These are phyloP conservation scores for Heterohyrax brucei DNA, from an alignment of 2,797 vertebrate species.

Conservation along the genomic window DNA sequence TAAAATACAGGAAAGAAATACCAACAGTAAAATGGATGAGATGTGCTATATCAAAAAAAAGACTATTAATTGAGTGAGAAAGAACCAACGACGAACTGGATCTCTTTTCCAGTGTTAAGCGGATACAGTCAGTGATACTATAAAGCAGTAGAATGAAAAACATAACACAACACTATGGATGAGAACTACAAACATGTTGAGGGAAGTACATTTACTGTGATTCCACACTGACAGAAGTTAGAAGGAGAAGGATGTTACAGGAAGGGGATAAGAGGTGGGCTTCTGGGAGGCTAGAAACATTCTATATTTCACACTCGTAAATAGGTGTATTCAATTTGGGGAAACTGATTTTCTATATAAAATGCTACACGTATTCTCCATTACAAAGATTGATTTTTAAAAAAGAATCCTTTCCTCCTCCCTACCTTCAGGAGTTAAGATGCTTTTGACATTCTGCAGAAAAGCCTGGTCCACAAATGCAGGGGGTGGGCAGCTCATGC, in stretches of 20 bases:
- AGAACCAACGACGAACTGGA: neutral
- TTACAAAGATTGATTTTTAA: neutral
- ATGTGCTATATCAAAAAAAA: neutral
- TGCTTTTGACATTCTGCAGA: constrained; percentile 93
- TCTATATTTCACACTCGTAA: neutral
- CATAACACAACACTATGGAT: neutral
- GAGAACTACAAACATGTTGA: neutral
- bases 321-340: neutral
- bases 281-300: neutral
- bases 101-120: neutral
- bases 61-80: neutral
- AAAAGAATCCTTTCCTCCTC: neutral
- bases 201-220: neutral
- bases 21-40: neutral
- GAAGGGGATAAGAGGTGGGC: neutral
- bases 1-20: neutral
- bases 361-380: neutral
- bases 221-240: neutral
- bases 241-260: neutral
- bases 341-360: neutral
- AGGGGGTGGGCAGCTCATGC: constrained; percentile 98
- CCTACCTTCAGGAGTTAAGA: constrained; percentile 95
- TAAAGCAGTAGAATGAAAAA: neutral
- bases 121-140: neutral
- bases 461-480: constrained; percentile 95